Evolutionary conservation across 2,113 vertebrate species (phyloP), one percentile per base, ranked within the genome.

Genomic region (Barbus barbus): DNA sequence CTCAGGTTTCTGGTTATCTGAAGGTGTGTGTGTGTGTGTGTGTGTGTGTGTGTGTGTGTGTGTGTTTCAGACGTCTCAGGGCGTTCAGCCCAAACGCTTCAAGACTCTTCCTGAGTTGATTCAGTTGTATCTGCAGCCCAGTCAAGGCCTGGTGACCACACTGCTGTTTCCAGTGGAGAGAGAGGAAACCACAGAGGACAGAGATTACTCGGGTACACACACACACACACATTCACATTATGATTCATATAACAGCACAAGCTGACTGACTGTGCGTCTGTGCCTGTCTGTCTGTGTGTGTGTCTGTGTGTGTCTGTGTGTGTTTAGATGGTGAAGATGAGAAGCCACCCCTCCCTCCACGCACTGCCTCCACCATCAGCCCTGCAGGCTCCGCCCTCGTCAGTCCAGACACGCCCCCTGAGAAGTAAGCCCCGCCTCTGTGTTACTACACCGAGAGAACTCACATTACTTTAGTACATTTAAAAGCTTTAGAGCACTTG

Each of bases 111-210:
- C 93, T 0, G 98, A 99, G 89, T 91, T 99, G 87, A 96, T 99
- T 36, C 94, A 94, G 20, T 89, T 97, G 58, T 99, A 99, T 63
- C 95, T 97, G 69, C 97, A 98, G 92, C 97, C 98, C 67, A 97
- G 94, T 86, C 98, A 99, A 91, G 98, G 98, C 48, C 95, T 99
- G 22, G 97, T 99, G 78, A 96, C 95, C 48, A 96, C 97, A 7
- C 92, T 99, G 80, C 96, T 98, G 58, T 95, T 95, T 86, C 88
- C 96, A 0, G 96, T 98, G 22, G 97, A 98, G 84, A 90, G 96
- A 82, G 98, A 99, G 75, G 97, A 98, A 81, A 91, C 77, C 0
- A 83, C 84, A 0, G 98, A 98, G 2, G 98, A 99, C 73, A 91
- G 95, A 11, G 98, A 99, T 78, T 97, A 96, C 77, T 99, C 97